phyloP scores from a whole-genome alignment of 2,113 vertebrate species.

The Xenopus laevis region DNA sequence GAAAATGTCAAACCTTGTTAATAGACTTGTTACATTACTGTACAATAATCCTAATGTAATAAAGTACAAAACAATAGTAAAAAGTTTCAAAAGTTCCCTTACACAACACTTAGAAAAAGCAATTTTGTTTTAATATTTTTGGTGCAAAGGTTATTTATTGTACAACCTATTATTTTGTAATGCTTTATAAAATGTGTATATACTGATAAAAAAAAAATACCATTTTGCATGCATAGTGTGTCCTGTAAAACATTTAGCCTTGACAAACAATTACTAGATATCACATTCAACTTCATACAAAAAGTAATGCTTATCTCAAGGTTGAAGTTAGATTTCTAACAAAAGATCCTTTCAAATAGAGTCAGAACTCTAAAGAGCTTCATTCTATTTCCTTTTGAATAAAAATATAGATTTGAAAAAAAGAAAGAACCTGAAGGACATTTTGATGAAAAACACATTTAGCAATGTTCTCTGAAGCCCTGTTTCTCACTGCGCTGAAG shows the following conservation, averaged over 20 bases:
- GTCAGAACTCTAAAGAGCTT: conserved; percentile 59
- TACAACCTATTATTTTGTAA: not conserved
- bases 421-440: conserved; percentile 55
- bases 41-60: too few relatives aligned
- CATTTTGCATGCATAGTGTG: conserved; percentile 54
- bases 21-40: too few relatives aligned
- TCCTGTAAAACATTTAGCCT: conserved; percentile 61
- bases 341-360: conserved; percentile 64
- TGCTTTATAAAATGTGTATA: conserved; percentile 44
- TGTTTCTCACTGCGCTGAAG: conserved; percentile 45
- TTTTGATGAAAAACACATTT: conserved; percentile 58
- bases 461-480: conserved; percentile 41
- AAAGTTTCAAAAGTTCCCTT: too few relatives aligned
- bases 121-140: not conserved
- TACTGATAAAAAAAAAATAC: conserved; percentile 57
- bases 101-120: too few relatives aligned
- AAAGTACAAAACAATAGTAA: too few relatives aligned
- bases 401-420: conserved; percentile 1
- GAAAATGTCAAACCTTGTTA: too few relatives aligned
- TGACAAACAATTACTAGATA: conserved; percentile 69
- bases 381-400: conserved; percentile 50
- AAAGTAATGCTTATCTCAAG: conserved; percentile 65
- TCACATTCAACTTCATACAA: conserved; percentile 62
- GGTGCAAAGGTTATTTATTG: not conserved
- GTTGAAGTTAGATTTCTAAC: conserved; percentile 70